A percentile compares a stretch with the other conserved stretches of the same genome.
Evolutionary conservation across 2,888 invertebrate species (phyloP).

Genomic region (Netelia melanura): DNA sequence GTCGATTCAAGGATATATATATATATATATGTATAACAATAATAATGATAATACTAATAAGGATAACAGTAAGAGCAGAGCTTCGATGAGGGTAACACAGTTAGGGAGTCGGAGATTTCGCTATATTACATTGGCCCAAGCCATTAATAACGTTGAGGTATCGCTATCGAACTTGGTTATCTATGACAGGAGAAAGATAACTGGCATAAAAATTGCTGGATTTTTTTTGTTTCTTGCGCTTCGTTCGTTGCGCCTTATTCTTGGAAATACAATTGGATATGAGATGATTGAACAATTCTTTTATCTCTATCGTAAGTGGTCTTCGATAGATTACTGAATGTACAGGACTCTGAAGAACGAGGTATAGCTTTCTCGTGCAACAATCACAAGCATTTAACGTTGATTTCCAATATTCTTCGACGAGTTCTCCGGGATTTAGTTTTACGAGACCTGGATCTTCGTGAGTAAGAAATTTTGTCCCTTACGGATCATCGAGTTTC

Average conservation of each 20-base stretch:
- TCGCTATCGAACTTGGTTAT: constrained; percentile 76
- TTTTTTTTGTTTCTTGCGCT: constrained; percentile 29
- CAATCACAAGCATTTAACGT: neutral
- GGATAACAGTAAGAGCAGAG: constrained; percentile 4
- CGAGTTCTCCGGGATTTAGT: neutral
- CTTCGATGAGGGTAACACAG: constrained; percentile 68
- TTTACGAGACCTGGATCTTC: constrained; percentile 17
- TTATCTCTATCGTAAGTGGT: neutral
- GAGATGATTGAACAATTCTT: too few species aligned
- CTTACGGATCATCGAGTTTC: constrained; percentile 73
- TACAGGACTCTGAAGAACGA: constrained; percentile 17
- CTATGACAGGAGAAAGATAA: constrained; percentile 48
- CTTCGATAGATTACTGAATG: constrained; percentile 22
- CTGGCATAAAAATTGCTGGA: constrained; percentile 35
- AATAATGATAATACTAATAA: constrained; percentile 31
- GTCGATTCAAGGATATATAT: constrained; percentile 23
- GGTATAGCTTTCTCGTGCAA: constrained; percentile 38
- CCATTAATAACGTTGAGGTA: constrained; percentile 81
- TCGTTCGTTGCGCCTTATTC: neutral
- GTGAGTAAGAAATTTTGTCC: constrained; percentile 59
- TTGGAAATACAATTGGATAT: too few species aligned
- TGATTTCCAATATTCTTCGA: constrained; percentile 24
- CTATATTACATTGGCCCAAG: constrained; percentile 79
- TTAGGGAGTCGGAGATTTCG: constrained; percentile 70
- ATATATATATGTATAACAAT: constrained; percentile 9